A percentile compares a stretch with the other conserved stretches of the same genome.
These are phyloP conservation scores for Scaptodrosophila lebanonensis DNA, from an alignment of 1,140 invertebrate genomes.

Conservation along the genomic window DNA sequence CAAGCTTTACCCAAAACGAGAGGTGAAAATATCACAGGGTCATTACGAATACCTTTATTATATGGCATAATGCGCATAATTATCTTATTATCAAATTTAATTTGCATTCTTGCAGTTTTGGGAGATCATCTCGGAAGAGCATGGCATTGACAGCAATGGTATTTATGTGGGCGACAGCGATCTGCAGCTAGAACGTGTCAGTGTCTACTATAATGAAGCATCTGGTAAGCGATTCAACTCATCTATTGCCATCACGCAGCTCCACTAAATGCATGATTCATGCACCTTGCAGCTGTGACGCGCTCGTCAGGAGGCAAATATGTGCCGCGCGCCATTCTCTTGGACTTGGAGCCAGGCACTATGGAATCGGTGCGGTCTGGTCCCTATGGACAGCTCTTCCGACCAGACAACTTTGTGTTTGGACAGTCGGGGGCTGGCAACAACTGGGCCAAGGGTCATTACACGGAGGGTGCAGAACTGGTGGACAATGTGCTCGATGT, in stretches of 20 bases:
- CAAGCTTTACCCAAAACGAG: too few relatives aligned
- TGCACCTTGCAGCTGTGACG: conserved; percentile 52
- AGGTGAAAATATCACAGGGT: too few relatives aligned
- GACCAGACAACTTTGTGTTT: conserved; percentile 86
- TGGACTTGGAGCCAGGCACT: conserved; percentile 87
- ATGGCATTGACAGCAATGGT: conserved; percentile 91
- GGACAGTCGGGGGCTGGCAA: conserved; percentile 80
- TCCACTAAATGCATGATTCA: not conserved
- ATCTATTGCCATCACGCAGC: not conserved
- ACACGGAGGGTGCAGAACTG: conserved; percentile 86
- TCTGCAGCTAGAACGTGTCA: conserved; percentile 91
- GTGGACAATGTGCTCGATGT: conserved; percentile 89
- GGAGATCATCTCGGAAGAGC: conserved; percentile 95
- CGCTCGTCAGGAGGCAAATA: conserved; percentile 82
- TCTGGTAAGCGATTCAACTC: conserved; percentile 80
- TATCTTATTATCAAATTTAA: not conserved
- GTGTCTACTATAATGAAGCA: conserved; percentile 95
- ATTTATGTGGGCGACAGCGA: conserved; percentile 89
- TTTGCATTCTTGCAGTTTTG: conserved; percentile 86
- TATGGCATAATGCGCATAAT: not conserved
- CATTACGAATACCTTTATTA: not conserved
- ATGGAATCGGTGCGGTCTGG: conserved; percentile 86
- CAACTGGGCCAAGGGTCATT: conserved; percentile 84
- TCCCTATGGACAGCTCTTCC: conserved; percentile 85
- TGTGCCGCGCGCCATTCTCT: conserved; percentile 86